Conservation (phyloP, 2,113 vertebrate genomes). For the Bettongia penicillata region DNA sequence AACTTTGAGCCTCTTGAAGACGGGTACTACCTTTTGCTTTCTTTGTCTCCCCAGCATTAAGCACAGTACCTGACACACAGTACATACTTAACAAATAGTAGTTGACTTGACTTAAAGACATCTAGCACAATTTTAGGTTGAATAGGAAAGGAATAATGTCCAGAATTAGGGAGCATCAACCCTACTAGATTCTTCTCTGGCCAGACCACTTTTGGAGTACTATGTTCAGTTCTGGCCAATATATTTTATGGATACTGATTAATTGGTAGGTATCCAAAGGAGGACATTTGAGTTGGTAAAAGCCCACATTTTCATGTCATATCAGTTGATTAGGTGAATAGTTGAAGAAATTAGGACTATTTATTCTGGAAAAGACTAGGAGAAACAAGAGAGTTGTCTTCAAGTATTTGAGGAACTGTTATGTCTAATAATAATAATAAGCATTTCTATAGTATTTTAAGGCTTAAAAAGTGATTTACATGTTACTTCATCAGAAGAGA, state of each 20-base stretch:
- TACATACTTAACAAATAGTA: background rate
- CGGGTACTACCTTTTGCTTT: background rate
- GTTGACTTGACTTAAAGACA: background rate
- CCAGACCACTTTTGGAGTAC: background rate
- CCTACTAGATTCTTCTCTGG: background rate
- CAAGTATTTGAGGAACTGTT: no score
- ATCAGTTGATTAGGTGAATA: background rate
- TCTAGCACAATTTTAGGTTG: background rate
- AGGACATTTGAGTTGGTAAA: background rate
- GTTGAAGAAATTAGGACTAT: background rate
- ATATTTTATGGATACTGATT: background rate
- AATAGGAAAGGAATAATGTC: background rate
- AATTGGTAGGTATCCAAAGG: background rate
- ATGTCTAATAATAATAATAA: no score
- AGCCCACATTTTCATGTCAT: background rate
- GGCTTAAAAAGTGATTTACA: no score
- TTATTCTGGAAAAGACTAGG: background rate
- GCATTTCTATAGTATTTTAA: no score
- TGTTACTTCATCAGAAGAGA: no score
- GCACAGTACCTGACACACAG: background rate
- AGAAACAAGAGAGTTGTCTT: no score
- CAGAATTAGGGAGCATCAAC: background rate
- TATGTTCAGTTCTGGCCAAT: background rate
- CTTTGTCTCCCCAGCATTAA: background rate
- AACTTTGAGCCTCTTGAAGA: background rate